Evolutionary conservation across 2,113 vertebrate species (phyloP), one percentile per base, ranked within the genome.

Genomic region (Lamprotornis superbus): DNA sequence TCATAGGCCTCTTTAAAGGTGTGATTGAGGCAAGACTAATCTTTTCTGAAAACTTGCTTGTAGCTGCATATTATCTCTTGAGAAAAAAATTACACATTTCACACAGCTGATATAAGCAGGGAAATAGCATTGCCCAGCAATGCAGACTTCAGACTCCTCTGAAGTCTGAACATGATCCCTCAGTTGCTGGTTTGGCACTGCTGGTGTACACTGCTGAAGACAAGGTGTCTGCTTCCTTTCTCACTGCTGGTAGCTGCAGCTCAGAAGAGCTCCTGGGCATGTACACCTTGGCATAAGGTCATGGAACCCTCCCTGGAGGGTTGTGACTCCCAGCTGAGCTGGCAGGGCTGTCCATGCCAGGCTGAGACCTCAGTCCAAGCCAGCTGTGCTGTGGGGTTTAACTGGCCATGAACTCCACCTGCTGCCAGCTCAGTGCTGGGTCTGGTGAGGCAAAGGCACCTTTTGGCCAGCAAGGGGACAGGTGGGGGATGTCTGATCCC

Each of bases 401-500:
- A 18, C 50, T 24, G 10, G 16, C 33, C 30, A 10, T 11, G 17
- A 52, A 16, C 16, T 50, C 40, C 33, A 35, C 27, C 30, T 69
- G 22, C 55, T 59, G 31, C 44, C 1, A 1, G n/a, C 31, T 79
- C 65, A 56, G 33, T 1, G 1, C 53, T 16, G 22, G 18, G 8
- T 61, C 44, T 68, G 63, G 14, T 1, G 22, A 68, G 47, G 31
- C 4, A 4, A 86, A 56, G 37, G 21, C 37, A 19, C n/a, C 33
- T 60, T 67, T 46, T 73, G 37, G 55, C 35, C 59, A 60, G 30
- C 7, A 24, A 20, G 0, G 1, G 11, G 10, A 3, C 0, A 2
- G 21, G 31, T 5, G 15, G 56, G 30, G 20, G n/a, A 27, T 0
- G 3, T 30, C 15, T 87, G 12, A 73, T 89, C 35, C 47, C 25